These are phyloP conservation scores for Sipha flava DNA, from an alignment of 1,140 invertebrate genomes.

Conservation along the genomic window DNA sequence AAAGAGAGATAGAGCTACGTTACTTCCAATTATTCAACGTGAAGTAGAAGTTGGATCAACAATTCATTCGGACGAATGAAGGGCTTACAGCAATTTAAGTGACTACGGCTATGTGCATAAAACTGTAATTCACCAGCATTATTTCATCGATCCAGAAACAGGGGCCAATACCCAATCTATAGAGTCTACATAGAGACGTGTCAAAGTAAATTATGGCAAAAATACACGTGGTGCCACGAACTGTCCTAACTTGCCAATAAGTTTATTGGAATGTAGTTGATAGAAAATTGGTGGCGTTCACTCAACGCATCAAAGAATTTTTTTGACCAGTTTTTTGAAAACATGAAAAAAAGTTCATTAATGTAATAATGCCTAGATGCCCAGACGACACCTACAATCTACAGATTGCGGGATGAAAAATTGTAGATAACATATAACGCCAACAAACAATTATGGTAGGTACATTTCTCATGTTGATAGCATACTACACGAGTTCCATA, in stretches of 20 bases:
- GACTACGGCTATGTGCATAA: slow-evolving; percentile 34
- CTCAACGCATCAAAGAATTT: not conserved
- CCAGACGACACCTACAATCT: not conserved
- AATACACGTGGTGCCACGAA: too few species aligned
- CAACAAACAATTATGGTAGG: too few species aligned
- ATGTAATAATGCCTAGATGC: too few species aligned
- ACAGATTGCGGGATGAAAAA: not conserved
- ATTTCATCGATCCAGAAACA: slow-evolving; percentile 33
- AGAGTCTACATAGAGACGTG: not conserved
- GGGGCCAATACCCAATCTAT: too few species aligned
- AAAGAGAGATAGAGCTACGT: not conserved
- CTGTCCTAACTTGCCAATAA: too few species aligned
- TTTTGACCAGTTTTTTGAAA: not conserved
- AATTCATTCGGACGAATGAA: not conserved
- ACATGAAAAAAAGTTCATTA: too few species aligned
- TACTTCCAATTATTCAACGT: not conserved
- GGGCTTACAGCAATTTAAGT: not conserved
- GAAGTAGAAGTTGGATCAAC: not conserved
- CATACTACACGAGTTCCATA: too few species aligned
- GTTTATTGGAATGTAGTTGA: too few species aligned
- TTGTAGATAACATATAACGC: too few species aligned
- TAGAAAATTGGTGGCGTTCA: not conserved
- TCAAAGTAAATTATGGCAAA: not conserved
- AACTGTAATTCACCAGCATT: slow-evolving; percentile 35
- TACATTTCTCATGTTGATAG: too few species aligned